Evolutionary conservation across 2,113 vertebrate genomes (phyloP), one percentile per base, ranked within the genome.

Genomic region (Bothrops jararaca): DNA sequence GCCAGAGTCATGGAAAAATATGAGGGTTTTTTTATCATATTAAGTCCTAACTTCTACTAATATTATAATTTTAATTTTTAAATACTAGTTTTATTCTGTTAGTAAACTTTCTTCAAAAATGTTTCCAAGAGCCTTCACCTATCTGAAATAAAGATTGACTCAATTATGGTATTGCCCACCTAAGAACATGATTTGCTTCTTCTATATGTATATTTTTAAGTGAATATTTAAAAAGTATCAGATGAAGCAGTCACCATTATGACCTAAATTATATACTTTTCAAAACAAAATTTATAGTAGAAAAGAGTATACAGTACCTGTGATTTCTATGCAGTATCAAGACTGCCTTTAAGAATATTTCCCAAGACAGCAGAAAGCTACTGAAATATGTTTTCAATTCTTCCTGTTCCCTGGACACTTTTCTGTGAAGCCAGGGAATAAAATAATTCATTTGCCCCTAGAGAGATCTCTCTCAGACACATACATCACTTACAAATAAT

Each of bases 241-340:
- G 93, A 85, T 91, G 95, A 96, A 96, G 90, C 90, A 96, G 91
- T 86, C 94, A 93, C 53, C 57, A 88, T 86, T 94, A 91, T 94
- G 50, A 95, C 92, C 64, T 18, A 94, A 92, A 69, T 45, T n/a
- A 57, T 86, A 91, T 92, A 26, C 92, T 52, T 90, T 11, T 50
- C 88, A 39, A 23, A 89, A 26, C n/a, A 39, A 91, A 29, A 50
- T 50, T 7, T 23, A 95, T 95, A 98, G 96, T 98, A 97, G 97
- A 98, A 97, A 98, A 98, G 88, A 96, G 94, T 96, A 97, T 97
- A 96, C 95, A 95, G 26, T 96, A 96, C 88, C 95, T 95, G 95
- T 96, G 94, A 95, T 64, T 93, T 91, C 94, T 93, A 94, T 20
- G 91, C 93, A 42, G 85, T 39, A 95, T 95, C 96, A 94, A 92